Evolutionary conservation across 2,113 vertebrate genomes (phyloP), one percentile per base, ranked within the genome.

Genomic region (Podarcis raffonei): DNA sequence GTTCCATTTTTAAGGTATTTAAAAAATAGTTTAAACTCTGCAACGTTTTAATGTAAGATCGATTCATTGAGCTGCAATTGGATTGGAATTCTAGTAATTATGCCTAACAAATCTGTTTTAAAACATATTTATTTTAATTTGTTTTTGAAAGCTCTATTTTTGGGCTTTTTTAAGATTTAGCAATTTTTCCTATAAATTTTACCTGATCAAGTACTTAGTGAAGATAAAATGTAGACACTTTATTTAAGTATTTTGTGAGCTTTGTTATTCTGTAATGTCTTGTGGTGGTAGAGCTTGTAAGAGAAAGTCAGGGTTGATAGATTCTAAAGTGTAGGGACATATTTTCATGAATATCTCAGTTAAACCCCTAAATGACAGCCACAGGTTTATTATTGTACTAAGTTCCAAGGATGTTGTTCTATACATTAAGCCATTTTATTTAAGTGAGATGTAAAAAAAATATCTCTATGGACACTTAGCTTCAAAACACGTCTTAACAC

Each of bases 51-150:
- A 93, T 93, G 94, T 95, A 85, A 84, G 91, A 94, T 94, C 92
- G 93, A 94, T 92, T 96, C 89, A 91, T 81, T 95, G 90, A 94
- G 94, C 94, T 96, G 11, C 95, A 94, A 0, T 92, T 94, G 92
- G 94, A 96, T 96, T 95, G 93, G 94, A 95, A 95, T 96, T 97
- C 94, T 94, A 86, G 88, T 95, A 96, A 95, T 79, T 91, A 91
- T 92, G 91, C 94, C 95, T 81, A 87, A 96, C 87, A 89, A 95
- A 96, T 96, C 94, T 93, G 90, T 93, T 90, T 80, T 95, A 87
- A 96, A 97, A 95, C 93, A 18, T 97, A 97, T 97, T 98, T 98
- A 97, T 98, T 98, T 97, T 96, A 95, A 94, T 91, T 94, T 88
- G 93, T 95, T 96, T 96, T 95, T 95, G 92, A 89, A 89, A 91